Evolutionary conservation across 2,113 vertebrate species (phyloP).

Genomic region (Narcine bancroftii): DNA sequence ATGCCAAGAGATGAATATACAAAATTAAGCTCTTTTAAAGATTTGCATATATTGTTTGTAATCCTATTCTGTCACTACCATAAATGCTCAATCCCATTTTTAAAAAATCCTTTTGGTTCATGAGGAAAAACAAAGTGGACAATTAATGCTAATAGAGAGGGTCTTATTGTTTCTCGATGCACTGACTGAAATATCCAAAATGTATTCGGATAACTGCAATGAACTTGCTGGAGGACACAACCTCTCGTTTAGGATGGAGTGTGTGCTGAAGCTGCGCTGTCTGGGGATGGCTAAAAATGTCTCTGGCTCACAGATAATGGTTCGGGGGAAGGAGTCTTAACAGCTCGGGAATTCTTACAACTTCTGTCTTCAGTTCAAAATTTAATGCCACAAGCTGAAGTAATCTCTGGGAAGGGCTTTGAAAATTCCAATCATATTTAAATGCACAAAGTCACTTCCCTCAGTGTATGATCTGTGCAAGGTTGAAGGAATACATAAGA

Average conservation of each 20-base stretch:
- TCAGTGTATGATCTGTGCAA: not conserved
- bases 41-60: not conserved
- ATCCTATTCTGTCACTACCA: not conserved
- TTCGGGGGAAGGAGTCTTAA: not conserved
- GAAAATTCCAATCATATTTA: not conserved
- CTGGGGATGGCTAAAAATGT: slow-evolving; percentile 21
- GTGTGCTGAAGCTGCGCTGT: not conserved
- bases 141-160: not conserved
- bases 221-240: not conserved
- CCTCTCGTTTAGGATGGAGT: not conserved
- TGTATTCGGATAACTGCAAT: not conserved
- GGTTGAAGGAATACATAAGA: not conserved
- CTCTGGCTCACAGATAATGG: not conserved
- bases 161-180: not conserved
- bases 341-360: not conserved
- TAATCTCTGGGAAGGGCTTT: not conserved
- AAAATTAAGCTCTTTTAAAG: not conserved
- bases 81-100: not conserved
- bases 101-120: not conserved
- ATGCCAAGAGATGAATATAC: not conserved
- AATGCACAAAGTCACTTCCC: not conserved
- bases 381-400: slow-evolving; percentile 11
- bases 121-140: not conserved
- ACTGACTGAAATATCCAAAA: slow-evolving; percentile 4
- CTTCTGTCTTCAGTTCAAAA: not conserved